These are phyloP conservation scores for Chloroceryle amazona DNA, from an alignment of 2,797 vertebrate species.

Conservation along the genomic window DNA sequence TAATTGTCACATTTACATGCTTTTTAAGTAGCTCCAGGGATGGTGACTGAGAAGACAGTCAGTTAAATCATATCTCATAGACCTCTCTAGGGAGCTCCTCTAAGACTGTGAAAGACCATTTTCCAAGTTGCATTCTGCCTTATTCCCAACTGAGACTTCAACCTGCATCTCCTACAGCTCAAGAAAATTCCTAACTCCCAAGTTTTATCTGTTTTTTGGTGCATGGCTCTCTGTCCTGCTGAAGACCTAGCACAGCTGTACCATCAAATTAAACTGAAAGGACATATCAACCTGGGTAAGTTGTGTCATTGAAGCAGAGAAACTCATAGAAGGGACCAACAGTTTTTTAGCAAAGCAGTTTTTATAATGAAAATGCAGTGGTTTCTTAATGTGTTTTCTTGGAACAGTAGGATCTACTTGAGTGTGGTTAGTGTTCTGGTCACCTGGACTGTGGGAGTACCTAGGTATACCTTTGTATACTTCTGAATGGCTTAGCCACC, in stretches of 20 bases:
- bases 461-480: not conserved
- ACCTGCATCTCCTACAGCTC: not conserved
- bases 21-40: not conserved
- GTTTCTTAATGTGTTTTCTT: not conserved
- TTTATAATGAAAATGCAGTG: not conserved
- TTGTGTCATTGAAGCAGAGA: not conserved
- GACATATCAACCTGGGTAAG: not conserved
- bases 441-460: not conserved
- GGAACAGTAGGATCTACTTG: not conserved
- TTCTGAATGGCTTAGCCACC: not conserved
- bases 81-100: not conserved
- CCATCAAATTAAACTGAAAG: not conserved
- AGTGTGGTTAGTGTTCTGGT: not conserved
- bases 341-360: not conserved
- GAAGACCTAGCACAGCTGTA: not conserved
- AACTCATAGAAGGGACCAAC: not conserved
- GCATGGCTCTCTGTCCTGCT: not conserved
- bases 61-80: not conserved
- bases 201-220: not conserved
- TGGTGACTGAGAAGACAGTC: not conserved
- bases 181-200: not conserved
- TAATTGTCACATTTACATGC: not conserved
- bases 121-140: not conserved
- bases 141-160: not conserved
- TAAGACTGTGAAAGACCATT: not conserved